A percentile compares a stretch with the other conserved stretches of the same genome.
Conservation (phyloP, 2,888 invertebrate species). For the Perizoma flavofasciatum region DNA sequence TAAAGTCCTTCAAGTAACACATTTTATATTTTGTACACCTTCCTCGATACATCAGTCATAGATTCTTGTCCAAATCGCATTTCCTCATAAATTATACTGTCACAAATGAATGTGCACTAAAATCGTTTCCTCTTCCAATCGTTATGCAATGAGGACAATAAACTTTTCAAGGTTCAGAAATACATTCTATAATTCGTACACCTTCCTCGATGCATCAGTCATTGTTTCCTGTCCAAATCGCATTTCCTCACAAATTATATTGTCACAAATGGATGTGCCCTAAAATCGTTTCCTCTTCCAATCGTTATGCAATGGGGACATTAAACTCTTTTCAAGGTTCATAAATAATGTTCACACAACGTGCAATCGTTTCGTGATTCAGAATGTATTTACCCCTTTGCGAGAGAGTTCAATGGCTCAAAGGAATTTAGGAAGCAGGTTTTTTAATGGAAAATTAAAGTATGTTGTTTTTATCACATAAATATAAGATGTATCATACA, state of each 20-base stretch:
- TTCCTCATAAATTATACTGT: neutral
- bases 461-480: no score
- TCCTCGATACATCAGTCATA: no score
- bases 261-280: constrained; percentile 9
- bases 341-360: constrained; percentile 5
- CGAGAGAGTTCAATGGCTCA: constrained; percentile 25
- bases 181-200: no score
- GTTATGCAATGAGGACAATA: constrained; percentile 28
- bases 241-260: neutral
- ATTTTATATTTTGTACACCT: no score
- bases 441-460: no score
- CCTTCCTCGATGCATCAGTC: no score
- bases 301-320: constrained; percentile 27
- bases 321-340: constrained; percentile 26
- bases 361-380: constrained; percentile 18
- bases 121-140: constrained; percentile 20
- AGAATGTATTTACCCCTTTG: neutral
- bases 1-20: no score
- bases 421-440: constrained; percentile 1
- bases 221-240: neutral
- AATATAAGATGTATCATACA: no score
- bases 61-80: neutral
- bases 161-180: constrained; percentile 27
- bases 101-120: constrained; percentile 12
- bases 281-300: constrained; percentile 21